Percentiles rank a stretch among this genome's conserved stretches.
Conservation (phyloP, 2,888 invertebrate genomes). For the Chloroclystis v-ata region DNA sequence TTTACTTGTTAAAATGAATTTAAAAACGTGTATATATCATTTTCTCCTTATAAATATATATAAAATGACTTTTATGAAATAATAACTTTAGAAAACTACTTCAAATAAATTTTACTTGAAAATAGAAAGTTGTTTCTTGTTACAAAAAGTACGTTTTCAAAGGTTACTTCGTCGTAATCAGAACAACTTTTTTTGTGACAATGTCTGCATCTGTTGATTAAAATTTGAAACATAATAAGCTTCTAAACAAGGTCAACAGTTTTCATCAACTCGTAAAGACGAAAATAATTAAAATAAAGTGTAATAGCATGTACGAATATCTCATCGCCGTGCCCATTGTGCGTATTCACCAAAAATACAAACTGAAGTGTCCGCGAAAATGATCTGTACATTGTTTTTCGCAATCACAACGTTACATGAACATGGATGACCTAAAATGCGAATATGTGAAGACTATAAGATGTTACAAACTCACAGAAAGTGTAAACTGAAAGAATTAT, state of each 20-base stretch:
- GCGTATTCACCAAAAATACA: slow-evolving; percentile 54
- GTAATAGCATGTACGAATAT: slow-evolving; percentile 59
- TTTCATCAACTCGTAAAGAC: slow-evolving; percentile 72
- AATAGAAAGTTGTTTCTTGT: slow-evolving; percentile 21
- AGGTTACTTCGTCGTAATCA: slow-evolving; percentile 49
- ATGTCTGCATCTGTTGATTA: slow-evolving; percentile 79
- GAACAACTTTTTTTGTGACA: slow-evolving; percentile 72
- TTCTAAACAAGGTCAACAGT: slow-evolving; percentile 80
- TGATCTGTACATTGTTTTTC: slow-evolving; percentile 76
- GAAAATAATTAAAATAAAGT: slow-evolving; percentile 70
- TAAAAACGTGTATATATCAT: too few species aligned
- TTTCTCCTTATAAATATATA: too few species aligned
- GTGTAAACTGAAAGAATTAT: slow-evolving; percentile 64
- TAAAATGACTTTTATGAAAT: too few species aligned
- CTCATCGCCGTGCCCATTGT: slow-evolving; percentile 51
- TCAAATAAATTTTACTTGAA: neutral
- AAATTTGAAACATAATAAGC: slow-evolving; percentile 78
- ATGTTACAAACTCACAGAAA: slow-evolving; percentile 71
- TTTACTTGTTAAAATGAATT: neutral
- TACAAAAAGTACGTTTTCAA: slow-evolving; percentile 35
- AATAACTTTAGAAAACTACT: neutral
- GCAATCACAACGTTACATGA: slow-evolving; percentile 79
- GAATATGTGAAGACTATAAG: slow-evolving; percentile 77
- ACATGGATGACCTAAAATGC: slow-evolving; percentile 80
- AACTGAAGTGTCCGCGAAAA: slow-evolving; percentile 72